Evolutionary conservation across 2,888 invertebrate genomes (phyloP).

Genomic region (Drosophila parthenogenetica): DNA sequence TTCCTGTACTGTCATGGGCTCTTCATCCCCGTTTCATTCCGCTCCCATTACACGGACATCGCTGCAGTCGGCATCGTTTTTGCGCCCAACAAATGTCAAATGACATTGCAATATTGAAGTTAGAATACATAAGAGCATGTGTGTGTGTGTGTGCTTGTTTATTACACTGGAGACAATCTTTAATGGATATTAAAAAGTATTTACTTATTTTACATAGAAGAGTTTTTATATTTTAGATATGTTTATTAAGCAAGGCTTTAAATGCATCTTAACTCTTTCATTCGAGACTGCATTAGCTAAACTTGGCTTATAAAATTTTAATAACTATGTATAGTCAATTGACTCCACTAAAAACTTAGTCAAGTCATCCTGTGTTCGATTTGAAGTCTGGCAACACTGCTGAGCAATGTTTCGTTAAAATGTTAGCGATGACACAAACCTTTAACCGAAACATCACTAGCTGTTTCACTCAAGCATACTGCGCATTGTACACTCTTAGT

Average conservation of each 20-base stretch:
- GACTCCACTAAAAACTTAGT: background rate
- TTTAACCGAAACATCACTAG: background rate
- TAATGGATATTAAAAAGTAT: too few relatives aligned
- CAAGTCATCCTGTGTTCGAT: background rate
- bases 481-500: background rate
- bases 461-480: background rate
- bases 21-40: background rate
- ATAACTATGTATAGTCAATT: background rate
- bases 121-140: constrained; percentile 55
- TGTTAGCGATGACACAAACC: background rate
- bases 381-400: constrained; percentile 1
- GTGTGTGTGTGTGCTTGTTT: constrained; percentile 3
- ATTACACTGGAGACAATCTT: background rate
- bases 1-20: constrained; percentile 1
- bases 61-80: constrained; percentile 54
- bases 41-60: constrained; percentile 19
- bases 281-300: too few relatives aligned
- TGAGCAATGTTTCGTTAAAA: background rate
- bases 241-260: too few relatives aligned
- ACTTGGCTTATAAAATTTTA: background rate
- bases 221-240: too few relatives aligned
- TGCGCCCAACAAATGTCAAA: constrained; percentile 66
- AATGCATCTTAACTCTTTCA: too few relatives aligned
- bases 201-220: too few relatives aligned
- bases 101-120: constrained; percentile 74